phyloP scores from a whole-genome alignment of 2,113 vertebrate species.

The Fregetta grallaria region DNA sequence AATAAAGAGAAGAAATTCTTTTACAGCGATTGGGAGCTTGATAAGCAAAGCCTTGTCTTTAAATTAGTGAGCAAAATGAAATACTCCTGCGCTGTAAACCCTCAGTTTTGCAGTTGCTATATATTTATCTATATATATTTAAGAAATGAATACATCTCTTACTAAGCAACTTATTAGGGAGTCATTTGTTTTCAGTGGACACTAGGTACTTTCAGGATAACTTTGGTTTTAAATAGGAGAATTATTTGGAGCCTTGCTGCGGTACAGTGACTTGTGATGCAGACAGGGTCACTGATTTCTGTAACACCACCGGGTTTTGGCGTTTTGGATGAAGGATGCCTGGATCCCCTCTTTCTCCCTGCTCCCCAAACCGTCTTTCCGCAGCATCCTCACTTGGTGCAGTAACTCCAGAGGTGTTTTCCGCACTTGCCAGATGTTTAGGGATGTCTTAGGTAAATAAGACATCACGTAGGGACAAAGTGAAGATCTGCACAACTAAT shows the following conservation, averaged over 20 bases:
- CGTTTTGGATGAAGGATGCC: not conserved
- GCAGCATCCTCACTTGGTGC: not conserved
- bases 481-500: not conserved
- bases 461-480: accelerated
- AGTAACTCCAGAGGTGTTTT: not conserved
- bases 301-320: not conserved
- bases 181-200: not conserved
- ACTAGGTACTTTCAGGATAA: accelerated
- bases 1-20: constrained; percentile 7
- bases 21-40: not conserved
- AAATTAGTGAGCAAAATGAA: not conserved
- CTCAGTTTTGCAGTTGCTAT: not conserved
- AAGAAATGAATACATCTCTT: not conserved
- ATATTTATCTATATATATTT: accelerated
- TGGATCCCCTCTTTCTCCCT: not conserved
- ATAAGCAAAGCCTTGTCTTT: not conserved
- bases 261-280: accelerated
- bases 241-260: not conserved
- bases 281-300: accelerated
- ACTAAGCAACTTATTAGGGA: not conserved
- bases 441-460: not conserved
- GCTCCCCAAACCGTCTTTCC: not conserved
- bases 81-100: not conserved
- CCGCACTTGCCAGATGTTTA: not conserved
- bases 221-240: not conserved